These are phyloP conservation scores for Harpagifer antarcticus DNA, from an alignment of 2,797 vertebrate species.

Conservation along the genomic window DNA sequence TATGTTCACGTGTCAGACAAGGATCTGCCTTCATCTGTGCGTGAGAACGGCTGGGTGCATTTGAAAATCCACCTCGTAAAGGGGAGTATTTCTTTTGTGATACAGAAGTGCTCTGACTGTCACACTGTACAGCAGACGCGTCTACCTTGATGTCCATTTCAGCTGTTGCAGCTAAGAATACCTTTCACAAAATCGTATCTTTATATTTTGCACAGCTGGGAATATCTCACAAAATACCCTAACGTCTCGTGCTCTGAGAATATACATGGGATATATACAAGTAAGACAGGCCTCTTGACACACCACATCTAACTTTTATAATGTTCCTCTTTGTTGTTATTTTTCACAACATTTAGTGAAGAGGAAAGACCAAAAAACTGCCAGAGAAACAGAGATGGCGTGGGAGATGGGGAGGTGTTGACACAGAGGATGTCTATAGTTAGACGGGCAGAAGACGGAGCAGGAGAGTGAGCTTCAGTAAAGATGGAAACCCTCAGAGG, in stretches of 20 bases:
- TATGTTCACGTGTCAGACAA: constrained; percentile 60
- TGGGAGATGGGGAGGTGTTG: constrained; percentile 27
- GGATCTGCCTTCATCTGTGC: constrained; percentile 43
- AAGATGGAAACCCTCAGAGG: constrained; percentile 76
- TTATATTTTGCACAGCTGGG: not conserved
- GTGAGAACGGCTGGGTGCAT: constrained; percentile 38
- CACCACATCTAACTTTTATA: not conserved
- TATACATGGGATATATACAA: not conserved
- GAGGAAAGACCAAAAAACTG: constrained; percentile 3
- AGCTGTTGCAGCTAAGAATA: not conserved
- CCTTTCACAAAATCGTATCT: not conserved
- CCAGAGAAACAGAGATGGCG: constrained; percentile 2
- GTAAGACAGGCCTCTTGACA: not conserved
- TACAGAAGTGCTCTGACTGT: not conserved
- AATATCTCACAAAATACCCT: not conserved
- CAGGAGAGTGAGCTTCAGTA: constrained; percentile 54
- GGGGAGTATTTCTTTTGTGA: constrained; percentile 33
- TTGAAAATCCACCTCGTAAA: constrained; percentile 26
- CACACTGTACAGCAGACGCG: not conserved
- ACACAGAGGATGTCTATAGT: constrained; percentile 38
- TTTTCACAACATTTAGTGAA: constrained; percentile 8
- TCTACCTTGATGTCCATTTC: not conserved
- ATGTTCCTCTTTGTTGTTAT: constrained; percentile 13
- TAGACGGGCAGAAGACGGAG: constrained; percentile 51
- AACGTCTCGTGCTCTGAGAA: not conserved